Base-by-base conservation (phyloP, 2,797 vertebrate genomes). In the Petrocephalus schoutedeni region DNA sequence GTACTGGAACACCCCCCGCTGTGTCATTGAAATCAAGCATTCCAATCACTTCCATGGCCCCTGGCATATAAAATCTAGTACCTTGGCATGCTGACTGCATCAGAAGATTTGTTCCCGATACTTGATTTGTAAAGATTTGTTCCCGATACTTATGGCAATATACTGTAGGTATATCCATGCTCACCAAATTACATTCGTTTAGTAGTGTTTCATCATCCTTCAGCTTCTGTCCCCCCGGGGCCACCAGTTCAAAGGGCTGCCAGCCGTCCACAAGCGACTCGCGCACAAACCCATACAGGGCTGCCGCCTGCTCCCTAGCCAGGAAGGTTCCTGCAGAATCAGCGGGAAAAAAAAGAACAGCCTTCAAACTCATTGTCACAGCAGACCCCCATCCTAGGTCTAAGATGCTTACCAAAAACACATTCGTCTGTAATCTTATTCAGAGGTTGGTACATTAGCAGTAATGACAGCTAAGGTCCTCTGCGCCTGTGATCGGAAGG, bases 171-270 rank as follows among this genome's bases (percentile, higher is more conserved):
- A 45, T 51, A 23, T 87, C 36, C 32, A 0, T 28, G 92, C 98
- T 95, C 92, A 99, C 98, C 97, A 99, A 92, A 87, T 96, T 98
- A 2, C 96, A 96, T 87, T 99, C 97, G 0, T 96, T 97, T 0
- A 96, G 91, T n/a, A 96, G 95, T 16, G 94, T 36, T 1, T 95
- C 95, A 41, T 98, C 94, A 57, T 97, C 95, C 0, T 92, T 92
- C 45, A 99, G 91, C 89, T 97, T 99, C 89, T 97, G 95, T 9
- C 97, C 96, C 8, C 97, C 97, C 0, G 97, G 97, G n/a, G 94
- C 97, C 85, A 98, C 87, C 87, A 99, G 95, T 85, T 99, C 97
- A 80, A 98, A 99, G 36, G 98, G 98, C 93, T 98, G 96, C 98
- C 98, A 99, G 91, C 97, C 95, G 0, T 96, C 96, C 92, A 95